phyloP scores from a whole-genome alignment of 2,797 vertebrate species.

The Rallus crepitans region DNA sequence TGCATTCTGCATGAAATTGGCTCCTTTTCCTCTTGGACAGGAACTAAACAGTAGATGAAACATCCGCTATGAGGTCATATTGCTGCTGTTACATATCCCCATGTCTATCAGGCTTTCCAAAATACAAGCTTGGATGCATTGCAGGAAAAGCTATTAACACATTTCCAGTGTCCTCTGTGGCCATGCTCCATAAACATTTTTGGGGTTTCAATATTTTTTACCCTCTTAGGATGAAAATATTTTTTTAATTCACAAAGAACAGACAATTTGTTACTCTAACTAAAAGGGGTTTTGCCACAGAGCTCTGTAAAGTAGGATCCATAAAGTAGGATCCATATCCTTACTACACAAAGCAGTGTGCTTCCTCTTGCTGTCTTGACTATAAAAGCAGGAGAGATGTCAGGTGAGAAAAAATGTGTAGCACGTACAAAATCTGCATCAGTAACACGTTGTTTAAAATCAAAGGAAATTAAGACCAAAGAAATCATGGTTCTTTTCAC shows the following conservation, averaged over 20 bases:
- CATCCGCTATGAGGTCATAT: neutral
- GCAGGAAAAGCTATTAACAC: neutral
- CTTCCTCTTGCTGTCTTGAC: neutral
- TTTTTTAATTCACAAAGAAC: neutral
- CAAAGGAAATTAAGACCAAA: neutral
- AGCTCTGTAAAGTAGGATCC: neutral
- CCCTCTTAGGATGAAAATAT: neutral
- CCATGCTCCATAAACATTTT: neutral
- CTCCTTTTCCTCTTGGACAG: neutral
- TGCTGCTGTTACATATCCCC: neutral
- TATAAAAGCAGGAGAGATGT: neutral
- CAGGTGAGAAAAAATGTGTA: neutral
- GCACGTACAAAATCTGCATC: neutral
- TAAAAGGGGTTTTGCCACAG: neutral
- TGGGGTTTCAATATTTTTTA: neutral
- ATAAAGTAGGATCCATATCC: neutral
- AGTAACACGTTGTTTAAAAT: neutral
- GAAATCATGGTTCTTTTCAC: neutral
- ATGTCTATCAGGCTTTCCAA: neutral
- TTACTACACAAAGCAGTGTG: neutral
- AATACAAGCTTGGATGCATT: neutral
- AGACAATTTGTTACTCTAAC: neutral
- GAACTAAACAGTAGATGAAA: neutral
- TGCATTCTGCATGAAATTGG: neutral
- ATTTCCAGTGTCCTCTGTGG: neutral